Percentiles rank a stretch among this genome's conserved stretches.
Conservation (phyloP, 2,888 invertebrate species). For the Hoplodrina ambigua region DNA sequence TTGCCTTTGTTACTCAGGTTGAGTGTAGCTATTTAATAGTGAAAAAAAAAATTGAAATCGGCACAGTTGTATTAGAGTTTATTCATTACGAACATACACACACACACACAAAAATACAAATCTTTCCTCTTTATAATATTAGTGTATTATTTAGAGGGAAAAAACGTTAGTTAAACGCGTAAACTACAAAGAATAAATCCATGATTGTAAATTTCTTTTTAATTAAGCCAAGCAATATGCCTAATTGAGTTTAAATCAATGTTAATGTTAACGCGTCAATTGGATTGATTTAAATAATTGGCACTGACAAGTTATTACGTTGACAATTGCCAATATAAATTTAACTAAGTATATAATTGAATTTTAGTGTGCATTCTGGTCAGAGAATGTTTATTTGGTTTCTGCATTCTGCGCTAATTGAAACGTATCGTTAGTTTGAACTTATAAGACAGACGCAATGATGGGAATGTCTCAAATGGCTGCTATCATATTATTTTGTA, state of each 20-base stretch:
- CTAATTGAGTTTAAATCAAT: slow-evolving; percentile 46
- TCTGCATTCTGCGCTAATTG: slow-evolving; percentile 18
- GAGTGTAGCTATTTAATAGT: no score
- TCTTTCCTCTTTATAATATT: no score
- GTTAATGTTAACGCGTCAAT: slow-evolving; percentile 42
- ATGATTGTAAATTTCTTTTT: slow-evolving; percentile 6
- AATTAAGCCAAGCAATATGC: slow-evolving; percentile 9
- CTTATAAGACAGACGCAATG: slow-evolving; percentile 25
- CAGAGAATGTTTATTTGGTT: slow-evolving; percentile 43
- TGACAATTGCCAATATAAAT: slow-evolving; percentile 48
- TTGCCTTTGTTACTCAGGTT: no score
- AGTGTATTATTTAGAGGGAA: slow-evolving; percentile 27
- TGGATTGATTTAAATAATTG: slow-evolving; percentile 56
- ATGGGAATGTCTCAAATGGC: slow-evolving; percentile 6
- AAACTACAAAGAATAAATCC: not conserved
- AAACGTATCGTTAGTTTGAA: slow-evolving; percentile 23
- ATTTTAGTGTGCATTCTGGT: slow-evolving; percentile 36
- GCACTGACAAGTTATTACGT: slow-evolving; percentile 14
- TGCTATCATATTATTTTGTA: not conserved
- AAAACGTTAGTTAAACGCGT: not conserved
- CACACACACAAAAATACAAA: no score
- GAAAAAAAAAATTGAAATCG: no score
- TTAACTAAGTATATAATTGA: slow-evolving; percentile 30
- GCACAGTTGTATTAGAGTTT: no score
- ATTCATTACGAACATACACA: no score